Evolutionary conservation across 2,888 invertebrate genomes (phyloP), one percentile per base, ranked within the genome.

Genomic region (Polydesmus complanatus): DNA sequence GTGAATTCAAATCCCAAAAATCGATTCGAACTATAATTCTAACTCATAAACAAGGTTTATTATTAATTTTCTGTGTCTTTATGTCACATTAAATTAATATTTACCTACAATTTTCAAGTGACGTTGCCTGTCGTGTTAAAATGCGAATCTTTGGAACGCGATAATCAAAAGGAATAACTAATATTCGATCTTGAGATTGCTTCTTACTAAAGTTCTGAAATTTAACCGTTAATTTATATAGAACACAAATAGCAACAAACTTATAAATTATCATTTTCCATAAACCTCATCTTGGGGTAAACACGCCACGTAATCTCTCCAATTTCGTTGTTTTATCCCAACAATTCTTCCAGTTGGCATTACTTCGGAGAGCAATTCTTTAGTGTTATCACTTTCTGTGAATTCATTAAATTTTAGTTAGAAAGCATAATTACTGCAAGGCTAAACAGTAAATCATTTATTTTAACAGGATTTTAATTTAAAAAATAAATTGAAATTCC

Each of bases 251-350:
- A 37, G 14, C 5, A 37, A 37, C 14, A 37, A 37, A 37, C n/a
- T n/a, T n/a, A n/a, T n/a, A n/a, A n/a, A n/a, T n/a, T n/a, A n/a
- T n/a, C n/a, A n/a, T n/a, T n/a, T 14, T 11, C 22, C 23, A 26
- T 52, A 23, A 56, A 65, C 66, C 56, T 67, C 63, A 27, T 65
- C 64, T 59, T 65, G 63, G 25, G 65, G 61, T 37, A 73, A 68
- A 47, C 68, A 68, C 8, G 69, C 72, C 5, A 73, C 71, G 66
- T 72, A 73, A 65, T 73, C 71, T 56, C 70, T 67, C 72, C 73
- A 73, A 62, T 69, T 69, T 48, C 71, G 67, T 65, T 71, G 71
- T 53, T 68, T 54, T 19, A 73, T 67, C 2, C 72, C 73, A 22
- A 73, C 71, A 19, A 73, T 68, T 51, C 64, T 64, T 14, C 71